Conservation (phyloP, 2,888 invertebrate species). For the Aphidoletes aphidimyza region DNA sequence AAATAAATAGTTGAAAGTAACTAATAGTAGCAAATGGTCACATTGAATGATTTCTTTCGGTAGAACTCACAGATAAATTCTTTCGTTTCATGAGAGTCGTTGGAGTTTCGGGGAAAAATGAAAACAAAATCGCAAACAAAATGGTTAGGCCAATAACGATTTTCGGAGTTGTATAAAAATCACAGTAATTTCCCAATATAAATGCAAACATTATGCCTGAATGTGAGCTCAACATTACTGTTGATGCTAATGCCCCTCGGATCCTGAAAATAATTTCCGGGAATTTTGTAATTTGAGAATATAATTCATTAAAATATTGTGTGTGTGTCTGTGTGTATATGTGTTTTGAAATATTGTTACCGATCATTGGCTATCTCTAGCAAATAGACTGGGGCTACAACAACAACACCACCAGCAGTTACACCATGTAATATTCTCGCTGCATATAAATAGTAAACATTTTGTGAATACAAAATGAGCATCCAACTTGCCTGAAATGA, state of each 20-base stretch:
- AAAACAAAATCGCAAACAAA: neutral
- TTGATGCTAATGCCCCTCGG: conserved; percentile 64
- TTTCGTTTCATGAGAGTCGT: neutral
- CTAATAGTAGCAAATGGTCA: no score
- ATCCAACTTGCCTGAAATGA: conserved; percentile 62
- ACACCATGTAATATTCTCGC: conserved; percentile 62
- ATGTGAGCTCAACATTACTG: conserved; percentile 63
- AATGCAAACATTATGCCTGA: conserved; percentile 61
- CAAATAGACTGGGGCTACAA: conserved; percentile 62
- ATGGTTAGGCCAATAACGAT: neutral
- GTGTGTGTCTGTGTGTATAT: no score
- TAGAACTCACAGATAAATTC: conserved; percentile 58
- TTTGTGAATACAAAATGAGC: conserved; percentile 61
- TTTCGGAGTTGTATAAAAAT: neutral
- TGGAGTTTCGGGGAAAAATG: conserved; percentile 53
- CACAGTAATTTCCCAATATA: neutral
- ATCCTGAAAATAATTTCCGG: no score
- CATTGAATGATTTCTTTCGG: no score
- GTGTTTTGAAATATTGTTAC: conserved; percentile 60
- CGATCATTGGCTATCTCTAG: conserved; percentile 63
- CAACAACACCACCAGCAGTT: conserved; percentile 62
- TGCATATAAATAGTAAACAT: conserved; percentile 60
- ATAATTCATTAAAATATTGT: no score
- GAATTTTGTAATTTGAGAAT: no score
- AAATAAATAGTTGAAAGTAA: no score